A percentile compares a stretch with the other conserved stretches of the same genome.
Evolutionary conservation across 2,113 vertebrate species (phyloP).

Genomic region (Pyxicephalus adspersus): DNA sequence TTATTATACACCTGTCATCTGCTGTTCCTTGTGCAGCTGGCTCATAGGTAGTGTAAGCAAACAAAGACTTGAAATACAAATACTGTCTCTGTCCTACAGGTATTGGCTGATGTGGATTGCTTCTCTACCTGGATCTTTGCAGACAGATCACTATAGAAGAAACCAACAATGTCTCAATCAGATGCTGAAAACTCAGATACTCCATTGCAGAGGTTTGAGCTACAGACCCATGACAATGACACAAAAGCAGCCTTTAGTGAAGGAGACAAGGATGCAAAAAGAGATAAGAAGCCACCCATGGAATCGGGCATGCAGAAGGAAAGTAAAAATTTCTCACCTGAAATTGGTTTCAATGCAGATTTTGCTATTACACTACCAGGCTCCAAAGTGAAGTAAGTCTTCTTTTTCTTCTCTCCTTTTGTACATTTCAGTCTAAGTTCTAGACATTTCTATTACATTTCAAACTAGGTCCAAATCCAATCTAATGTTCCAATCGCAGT

Average conservation of each 20-base stretch:
- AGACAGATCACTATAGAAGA: not conserved
- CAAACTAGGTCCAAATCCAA: too few relatives aligned
- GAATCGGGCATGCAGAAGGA: slow-evolving; percentile 38
- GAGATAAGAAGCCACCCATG: slow-evolving; percentile 42
- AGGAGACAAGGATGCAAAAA: slow-evolving; percentile 38
- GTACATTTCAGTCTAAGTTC: too few relatives aligned
- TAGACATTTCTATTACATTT: too few relatives aligned
- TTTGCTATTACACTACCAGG: not conserved
- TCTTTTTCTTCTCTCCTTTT: not conserved
- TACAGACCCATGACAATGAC: slow-evolving; percentile 43
- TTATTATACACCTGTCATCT: slow-evolving; percentile 19
- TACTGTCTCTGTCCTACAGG: slow-evolving; percentile 13
- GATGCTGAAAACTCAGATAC: slow-evolving; percentile 24
- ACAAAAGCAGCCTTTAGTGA: slow-evolving; percentile 40
- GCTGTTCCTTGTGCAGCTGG: slow-evolving; percentile 26
- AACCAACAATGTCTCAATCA: slow-evolving; percentile 25
- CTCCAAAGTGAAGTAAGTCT: slow-evolving; percentile 46
- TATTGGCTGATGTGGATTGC: slow-evolving; percentile 28
- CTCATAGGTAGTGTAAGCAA: slow-evolving; percentile 32
- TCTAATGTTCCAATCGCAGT: too few relatives aligned
- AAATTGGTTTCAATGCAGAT: slow-evolving; percentile 14
- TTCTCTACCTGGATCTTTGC: slow-evolving; percentile 13
- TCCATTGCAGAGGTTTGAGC: not conserved
- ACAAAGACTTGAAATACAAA: not conserved
- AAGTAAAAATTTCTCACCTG: not conserved